Percentiles rank a stretch among this genome's conserved stretches.
These are phyloP conservation scores for Hydroisotoma schaefferi DNA, from an alignment of 2,888 invertebrate species.

Conservation along the genomic window DNA sequence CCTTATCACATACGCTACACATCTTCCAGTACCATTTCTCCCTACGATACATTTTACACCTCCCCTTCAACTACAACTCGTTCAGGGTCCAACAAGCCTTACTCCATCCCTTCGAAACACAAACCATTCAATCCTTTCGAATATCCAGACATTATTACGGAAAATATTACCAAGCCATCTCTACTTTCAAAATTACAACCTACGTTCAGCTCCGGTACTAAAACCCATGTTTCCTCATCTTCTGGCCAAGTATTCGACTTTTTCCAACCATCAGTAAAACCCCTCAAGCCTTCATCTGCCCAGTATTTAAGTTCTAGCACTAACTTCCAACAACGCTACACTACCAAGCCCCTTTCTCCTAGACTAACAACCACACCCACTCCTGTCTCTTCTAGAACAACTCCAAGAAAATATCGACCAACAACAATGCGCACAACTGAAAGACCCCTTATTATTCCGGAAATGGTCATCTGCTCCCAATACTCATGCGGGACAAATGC, in stretches of 20 bases:
- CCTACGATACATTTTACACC: conserved; percentile 3
- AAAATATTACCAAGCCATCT: not conserved
- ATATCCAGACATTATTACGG: not conserved
- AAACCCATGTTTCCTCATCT: too few relatives aligned
- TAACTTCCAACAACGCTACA: too few relatives aligned
- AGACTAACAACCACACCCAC: not conserved
- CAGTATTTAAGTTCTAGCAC: too few relatives aligned
- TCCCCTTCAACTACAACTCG: not conserved
- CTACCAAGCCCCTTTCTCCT: not conserved
- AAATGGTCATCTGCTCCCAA: conserved; percentile 28
- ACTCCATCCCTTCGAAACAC: not conserved
- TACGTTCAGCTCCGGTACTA: too few relatives aligned
- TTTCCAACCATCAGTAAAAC: not conserved
- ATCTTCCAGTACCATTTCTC: conserved; percentile 4
- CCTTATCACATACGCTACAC: conserved; percentile 11
- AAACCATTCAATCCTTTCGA: conserved; percentile 8
- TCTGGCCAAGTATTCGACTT: not conserved
- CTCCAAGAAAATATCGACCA: conserved; percentile 15
- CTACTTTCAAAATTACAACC: not conserved
- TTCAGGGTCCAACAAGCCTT: not conserved
- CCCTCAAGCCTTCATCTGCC: too few relatives aligned
- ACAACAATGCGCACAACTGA: conserved; percentile 16
- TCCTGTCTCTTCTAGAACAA: conserved; percentile 10
- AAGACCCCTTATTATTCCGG: conserved; percentile 25
- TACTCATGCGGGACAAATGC: conserved; percentile 34